Evolutionary conservation across 2,113 vertebrate genomes (phyloP), one percentile per base, ranked within the genome.

Genomic region (Nematolebias whitei): DNA sequence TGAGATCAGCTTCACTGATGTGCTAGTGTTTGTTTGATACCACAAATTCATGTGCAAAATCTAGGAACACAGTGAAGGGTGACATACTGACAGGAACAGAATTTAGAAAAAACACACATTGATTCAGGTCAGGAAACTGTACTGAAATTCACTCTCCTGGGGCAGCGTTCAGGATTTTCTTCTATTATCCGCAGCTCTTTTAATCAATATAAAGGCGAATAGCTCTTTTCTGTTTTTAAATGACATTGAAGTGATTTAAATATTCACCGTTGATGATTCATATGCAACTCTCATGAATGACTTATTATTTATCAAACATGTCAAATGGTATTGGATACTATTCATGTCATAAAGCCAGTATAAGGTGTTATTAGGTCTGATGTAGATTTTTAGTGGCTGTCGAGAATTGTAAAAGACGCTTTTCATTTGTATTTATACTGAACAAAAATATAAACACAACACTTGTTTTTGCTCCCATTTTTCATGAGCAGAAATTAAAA

Each of bases 11-110:
- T 84, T 82, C 87, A 88, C 81, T 90, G 87, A 90, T 88, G 87
- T 92, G 88, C 82, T 86, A 85, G 73, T 71, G 85, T 90, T 89
- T 91, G 85, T 92, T 90, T 91, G 87, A 85, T 85, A 85, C 76
- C 87, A 88, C 72, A 86, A 81, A 91, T 88, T 84, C 84, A 88
- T 86, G 78, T 74, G 83, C 65, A 63, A 78, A 87, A 85, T 86
- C 83, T 88, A 80, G 82, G 83, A 84, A 78, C 61, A 91, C 85
- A 84, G 74, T 76, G 76, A 85, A 69, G 74, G 79, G 69, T 77
- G 83, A 79, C 76, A 89, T 80, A 74, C 81, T 78, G 71, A 76
- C 86, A 76, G 72, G 63, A 79, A 76, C 65, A 53, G 60, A 71
- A 85, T 86, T 88, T 79, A 84, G 78, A 91, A 86, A 63, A 71